phyloP scores from a whole-genome alignment of 2,797 vertebrate species.

The Acrossocheilus wenchowensis region DNA sequence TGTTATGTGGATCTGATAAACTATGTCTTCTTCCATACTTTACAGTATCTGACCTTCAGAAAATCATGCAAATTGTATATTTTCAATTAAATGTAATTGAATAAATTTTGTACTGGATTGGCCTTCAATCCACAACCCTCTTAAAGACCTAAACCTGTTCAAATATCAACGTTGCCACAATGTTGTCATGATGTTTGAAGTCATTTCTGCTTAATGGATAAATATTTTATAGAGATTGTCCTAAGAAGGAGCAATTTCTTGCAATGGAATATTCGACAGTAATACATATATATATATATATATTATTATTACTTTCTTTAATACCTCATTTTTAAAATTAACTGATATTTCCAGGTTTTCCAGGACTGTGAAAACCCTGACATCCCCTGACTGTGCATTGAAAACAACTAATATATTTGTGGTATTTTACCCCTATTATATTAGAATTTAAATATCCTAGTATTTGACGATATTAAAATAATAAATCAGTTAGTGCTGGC shows the following conservation, averaged over 20 bases:
- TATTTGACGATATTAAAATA: not conserved
- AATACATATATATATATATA: too few relatives aligned
- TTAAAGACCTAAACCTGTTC: not conserved
- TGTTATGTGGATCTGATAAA: not conserved
- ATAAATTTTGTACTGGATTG: not conserved
- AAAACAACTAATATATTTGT: not conserved
- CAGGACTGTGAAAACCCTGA: not conserved
- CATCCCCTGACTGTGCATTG: not conserved
- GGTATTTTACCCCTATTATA: not conserved
- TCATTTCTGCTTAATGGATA: not conserved
- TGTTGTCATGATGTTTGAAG: not conserved
- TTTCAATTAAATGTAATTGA: not conserved
- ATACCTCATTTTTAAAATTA: not conserved
- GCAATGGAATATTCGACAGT: not conserved
- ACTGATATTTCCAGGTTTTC: not conserved
- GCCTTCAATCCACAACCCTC: not conserved
- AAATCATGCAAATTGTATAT: not conserved
- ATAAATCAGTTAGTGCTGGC: constrained; percentile 47
- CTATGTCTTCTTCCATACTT: not conserved
- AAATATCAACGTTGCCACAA: not conserved
- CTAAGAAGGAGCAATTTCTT: not conserved
- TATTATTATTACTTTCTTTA: not conserved
- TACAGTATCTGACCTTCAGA: not conserved
- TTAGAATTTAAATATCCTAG: not conserved
- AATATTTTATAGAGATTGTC: not conserved